Base-by-base conservation (phyloP, 2,888 invertebrate genomes). In the Drosophila borborema region DNA sequence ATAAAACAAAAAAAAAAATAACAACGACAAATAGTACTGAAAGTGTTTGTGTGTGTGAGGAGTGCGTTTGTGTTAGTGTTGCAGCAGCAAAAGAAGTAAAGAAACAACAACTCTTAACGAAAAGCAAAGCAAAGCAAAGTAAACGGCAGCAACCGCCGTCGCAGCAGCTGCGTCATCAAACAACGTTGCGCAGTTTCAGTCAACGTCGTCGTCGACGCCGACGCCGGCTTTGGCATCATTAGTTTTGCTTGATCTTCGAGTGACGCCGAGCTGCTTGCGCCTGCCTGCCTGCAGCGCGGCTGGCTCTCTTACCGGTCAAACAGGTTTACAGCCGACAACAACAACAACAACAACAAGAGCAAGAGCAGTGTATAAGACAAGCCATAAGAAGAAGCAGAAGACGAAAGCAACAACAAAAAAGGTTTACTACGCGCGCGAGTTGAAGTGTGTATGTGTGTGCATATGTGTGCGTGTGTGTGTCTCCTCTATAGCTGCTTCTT, bases 281-380 rank as follows among this genome's bases (percentile, higher is more conserved):
- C 69, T 56, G 64, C 69, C 62, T 38, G 41, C 41, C 69, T 56
- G 64, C 69, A 64, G 70, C 63, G 66, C 82, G 65, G 58, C 70
- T 46, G 65, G 58, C 70, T 46, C 64, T 65, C 61, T 74, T 90
- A 91, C 92, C 90, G 91, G 91, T 86, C 71, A 91, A 91, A 91
- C 91, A 78, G 91, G 92, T 91, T 91, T 86, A 61, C 61, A 77
- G 78, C 54, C 55, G 64, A 43, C 80, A 79, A 71, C 69, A 73
- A 66, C 69, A 74, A 67, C 16, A 79, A 71, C 69, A 41, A n/a
- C 66, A 66, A 62, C 36, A 38, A 38, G 12, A 65, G 63, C 60
- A 64, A 41, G 16, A 41, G 41, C 23, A 71, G 14, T 58, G 56
- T 58, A 43, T 45, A 58, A 58, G 58, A 58, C 58, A 34, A 34